Conservation (phyloP, 2,888 invertebrate genomes). For the Drosophila diplacantha region DNA sequence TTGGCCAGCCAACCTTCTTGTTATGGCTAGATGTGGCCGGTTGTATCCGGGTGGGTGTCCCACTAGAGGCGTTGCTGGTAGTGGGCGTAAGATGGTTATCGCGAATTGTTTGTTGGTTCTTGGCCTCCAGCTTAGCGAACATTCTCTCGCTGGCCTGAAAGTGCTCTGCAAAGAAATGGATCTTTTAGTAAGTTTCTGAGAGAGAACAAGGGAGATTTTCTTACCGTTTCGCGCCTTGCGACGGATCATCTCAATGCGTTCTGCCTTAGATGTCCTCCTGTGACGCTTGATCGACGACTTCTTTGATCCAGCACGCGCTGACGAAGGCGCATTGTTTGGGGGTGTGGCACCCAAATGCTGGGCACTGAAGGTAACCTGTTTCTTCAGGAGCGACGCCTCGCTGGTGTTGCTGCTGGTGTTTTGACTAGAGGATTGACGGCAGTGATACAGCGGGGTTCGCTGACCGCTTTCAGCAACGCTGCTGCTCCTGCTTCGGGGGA, state of each 20-base stretch:
- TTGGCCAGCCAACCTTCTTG: slow-evolving; percentile 50
- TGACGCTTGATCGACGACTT: slow-evolving; percentile 55
- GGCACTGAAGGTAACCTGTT: slow-evolving; percentile 59
- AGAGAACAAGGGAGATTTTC: background rate
- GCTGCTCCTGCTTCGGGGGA: slow-evolving; percentile 11
- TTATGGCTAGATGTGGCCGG: slow-evolving; percentile 45
- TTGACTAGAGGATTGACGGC: slow-evolving; percentile 62
- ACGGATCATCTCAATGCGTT: slow-evolving; percentile 49
- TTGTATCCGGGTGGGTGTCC: slow-evolving; percentile 48
- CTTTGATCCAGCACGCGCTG: background rate
- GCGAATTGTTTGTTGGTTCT: slow-evolving; percentile 18
- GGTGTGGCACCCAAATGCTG: slow-evolving; percentile 44
- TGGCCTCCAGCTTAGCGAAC: slow-evolving; percentile 57
- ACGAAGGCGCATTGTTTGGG: background rate
- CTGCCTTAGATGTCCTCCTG: slow-evolving; percentile 31
- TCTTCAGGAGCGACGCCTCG: slow-evolving; percentile 49
- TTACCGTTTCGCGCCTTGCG: slow-evolving; percentile 49
- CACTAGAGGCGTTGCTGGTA: slow-evolving; percentile 58
- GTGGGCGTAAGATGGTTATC: slow-evolving; percentile 53
- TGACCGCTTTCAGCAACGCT: slow-evolving; percentile 14
- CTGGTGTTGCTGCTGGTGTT: slow-evolving; percentile 54
- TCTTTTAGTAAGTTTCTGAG: too few species aligned
- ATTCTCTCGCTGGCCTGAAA: slow-evolving; percentile 53
- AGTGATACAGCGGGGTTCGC: slow-evolving; percentile 43
- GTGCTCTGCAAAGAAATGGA: slow-evolving; percentile 43